phyloP scores from a whole-genome alignment of 2,797 vertebrate genomes.

The Thripadectes ignobilis region DNA sequence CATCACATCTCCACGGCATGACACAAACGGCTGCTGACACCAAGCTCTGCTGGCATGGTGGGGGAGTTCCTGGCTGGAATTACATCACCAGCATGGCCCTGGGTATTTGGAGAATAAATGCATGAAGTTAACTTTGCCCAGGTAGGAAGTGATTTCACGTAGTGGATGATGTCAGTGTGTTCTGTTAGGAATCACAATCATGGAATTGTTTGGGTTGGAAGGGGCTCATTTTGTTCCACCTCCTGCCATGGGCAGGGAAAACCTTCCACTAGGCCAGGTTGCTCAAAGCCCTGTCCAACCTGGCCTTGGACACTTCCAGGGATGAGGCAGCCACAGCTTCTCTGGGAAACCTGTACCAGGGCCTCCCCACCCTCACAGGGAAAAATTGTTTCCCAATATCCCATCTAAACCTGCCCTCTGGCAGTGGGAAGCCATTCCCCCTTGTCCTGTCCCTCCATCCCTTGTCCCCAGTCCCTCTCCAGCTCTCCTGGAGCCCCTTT shows the following conservation, averaged over 20 bases:
- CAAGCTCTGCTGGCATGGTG: background rate
- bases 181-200: fast-evolving
- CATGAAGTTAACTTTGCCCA: background rate
- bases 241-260: background rate
- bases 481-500: background rate
- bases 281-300: fast-evolving
- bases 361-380: background rate
- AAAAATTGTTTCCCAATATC: too few species aligned
- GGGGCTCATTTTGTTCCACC: fast-evolving
- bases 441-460: background rate
- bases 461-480: background rate
- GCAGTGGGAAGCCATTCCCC: background rate
- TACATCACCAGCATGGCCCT: fast-evolving
- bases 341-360: background rate
- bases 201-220: background rate
- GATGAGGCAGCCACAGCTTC: background rate
- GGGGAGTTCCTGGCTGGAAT: background rate
- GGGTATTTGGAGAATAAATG: background rate
- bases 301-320: background rate
- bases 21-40: too few species aligned
- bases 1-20: fast-evolving
- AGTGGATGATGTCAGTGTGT: fast-evolving
- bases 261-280: fast-evolving
- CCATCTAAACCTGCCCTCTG: background rate
- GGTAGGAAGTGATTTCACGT: background rate